Evolutionary conservation across 2,113 vertebrate species (phyloP).

Genomic region (Todiramphus saurophagus): DNA sequence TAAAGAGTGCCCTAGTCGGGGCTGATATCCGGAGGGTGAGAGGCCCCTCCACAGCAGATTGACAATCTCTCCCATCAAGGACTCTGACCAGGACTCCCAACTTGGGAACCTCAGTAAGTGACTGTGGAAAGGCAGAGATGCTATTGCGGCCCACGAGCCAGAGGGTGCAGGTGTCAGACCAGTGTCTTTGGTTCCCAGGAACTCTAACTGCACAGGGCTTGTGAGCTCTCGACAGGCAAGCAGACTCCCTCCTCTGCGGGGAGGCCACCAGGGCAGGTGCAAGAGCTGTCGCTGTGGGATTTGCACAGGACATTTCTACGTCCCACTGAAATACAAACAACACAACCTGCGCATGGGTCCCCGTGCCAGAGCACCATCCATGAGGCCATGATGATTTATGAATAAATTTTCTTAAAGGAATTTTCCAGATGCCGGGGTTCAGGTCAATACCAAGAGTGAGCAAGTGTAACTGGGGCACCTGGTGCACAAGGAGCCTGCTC

Average conservation of each 20-base stretch:
- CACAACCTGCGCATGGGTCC: too few species aligned
- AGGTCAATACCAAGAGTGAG: background rate
- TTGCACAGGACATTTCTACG: background rate
- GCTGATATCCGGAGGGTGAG: background rate
- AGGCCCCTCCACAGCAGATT: background rate
- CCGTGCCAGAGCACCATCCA: background rate
- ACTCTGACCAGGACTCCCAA: background rate
- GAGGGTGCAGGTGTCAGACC: background rate
- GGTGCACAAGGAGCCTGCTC: background rate
- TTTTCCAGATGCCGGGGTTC: background rate
- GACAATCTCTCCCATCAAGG: background rate
- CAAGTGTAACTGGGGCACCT: background rate
- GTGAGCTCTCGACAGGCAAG: background rate
- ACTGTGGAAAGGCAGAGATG: background rate
- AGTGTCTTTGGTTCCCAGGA: background rate
- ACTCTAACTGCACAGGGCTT: background rate
- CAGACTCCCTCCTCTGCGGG: background rate
- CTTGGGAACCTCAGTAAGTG: background rate
- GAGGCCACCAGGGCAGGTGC: background rate
- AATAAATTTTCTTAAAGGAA: background rate
- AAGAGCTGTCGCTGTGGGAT: background rate
- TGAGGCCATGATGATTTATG: background rate
- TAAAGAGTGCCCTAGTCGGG: accelerated
- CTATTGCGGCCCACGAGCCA: background rate
- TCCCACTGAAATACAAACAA: background rate